Base-by-base conservation (phyloP, 2,888 invertebrate species). In the Drosophila neotestacea region DNA sequence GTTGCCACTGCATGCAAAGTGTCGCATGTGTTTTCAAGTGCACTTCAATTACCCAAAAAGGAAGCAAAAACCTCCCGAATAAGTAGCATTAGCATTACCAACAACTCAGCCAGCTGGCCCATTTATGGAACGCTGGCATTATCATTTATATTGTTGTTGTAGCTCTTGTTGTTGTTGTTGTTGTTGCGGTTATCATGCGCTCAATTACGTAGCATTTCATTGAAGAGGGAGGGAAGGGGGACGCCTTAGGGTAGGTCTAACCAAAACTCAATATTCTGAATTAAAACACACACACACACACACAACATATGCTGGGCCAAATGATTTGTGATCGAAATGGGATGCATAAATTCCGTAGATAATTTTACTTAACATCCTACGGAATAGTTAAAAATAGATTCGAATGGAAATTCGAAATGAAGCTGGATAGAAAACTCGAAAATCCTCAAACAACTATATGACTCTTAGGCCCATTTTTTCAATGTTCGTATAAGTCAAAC, bases 11-110 rank as follows among this genome's bases (percentile, higher is more conserved):
- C 50, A 56, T 56, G 68, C 70, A 75, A 85, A 85, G 88, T 88
- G 84, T 84, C 88, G 88, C 88, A 85, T 84, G 68, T 88, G 86
- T 84, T 90, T 86, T 89, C 90, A 84, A 89, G 89, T 90, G 82
- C 85, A 79, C 87, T 90, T 84, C 69, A 90, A 88, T 88, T 90
- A 80, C 75, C 68, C 52, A 70, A 51, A 48, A 50, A 54, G 50
- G 44, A 22, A 28, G n/a, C 68, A 59, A 42, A 50, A 60, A 34
- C 38, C 66, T 34, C 22, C 34, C 47, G 41, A 48, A 38, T 36
- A 22, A 22, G 22, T 22, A 22, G 22, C 22, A 22, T 22, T 3
- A 34, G 27, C 32, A 13, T 42, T 47, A 67, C 55, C 61, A 63
- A 67, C 38, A 44, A n/a, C 22, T 22, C 22, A 22, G 55, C 67